Base-by-base conservation (phyloP, 2,113 vertebrate genomes). In the Tetraodon nigroviridis region DNA sequence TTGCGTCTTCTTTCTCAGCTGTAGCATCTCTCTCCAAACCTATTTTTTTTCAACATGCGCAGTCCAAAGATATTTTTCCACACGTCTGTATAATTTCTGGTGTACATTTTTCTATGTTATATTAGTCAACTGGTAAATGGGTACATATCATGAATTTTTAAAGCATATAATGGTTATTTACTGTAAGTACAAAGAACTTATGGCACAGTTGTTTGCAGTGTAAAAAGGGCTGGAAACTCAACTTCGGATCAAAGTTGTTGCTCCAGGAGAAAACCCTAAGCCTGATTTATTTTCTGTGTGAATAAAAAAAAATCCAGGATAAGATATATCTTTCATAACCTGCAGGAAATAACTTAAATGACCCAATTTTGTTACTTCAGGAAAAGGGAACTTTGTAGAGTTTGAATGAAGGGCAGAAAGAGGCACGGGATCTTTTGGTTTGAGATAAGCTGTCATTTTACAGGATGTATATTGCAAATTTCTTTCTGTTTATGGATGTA, bases 401-500 rank as follows among this genome's bases (percentile, higher is more conserved):
- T 82, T 78, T 70, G 27, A 71, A 80, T 79, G 71, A 84, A 83
- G 80, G 83, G 55, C 82, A 89, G 76, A 67, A 79, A 62, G 49
- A 69, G 52, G 70, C 71, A 72, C 61, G 56, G 69, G 63, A 75
- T 73, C 52, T 73, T 56, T 54, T 51, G 69, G 65, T 76, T 71
- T 64, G 61, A 76, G 57, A 81, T 84, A 81, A 86, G 84, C 79
- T 88, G 86, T 85, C 76, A 78, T 90, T 88, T 89, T 88, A 81
- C 83, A 88, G 78, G 87, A 91, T 92, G 89, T 92, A 92, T 92
- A 91, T 91, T 92, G 79, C 88, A 92, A 85, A 88, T 85, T 67
- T 90, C 87, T 84, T 52, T 90, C 87, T 89, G 88, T 92, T 82
- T 94, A 93, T 93, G 89, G 70, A 90, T 95, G 95, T 96, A 98